Evolutionary conservation across 2,797 vertebrate species (phyloP).

Genomic region (Microchirus variegatus): DNA sequence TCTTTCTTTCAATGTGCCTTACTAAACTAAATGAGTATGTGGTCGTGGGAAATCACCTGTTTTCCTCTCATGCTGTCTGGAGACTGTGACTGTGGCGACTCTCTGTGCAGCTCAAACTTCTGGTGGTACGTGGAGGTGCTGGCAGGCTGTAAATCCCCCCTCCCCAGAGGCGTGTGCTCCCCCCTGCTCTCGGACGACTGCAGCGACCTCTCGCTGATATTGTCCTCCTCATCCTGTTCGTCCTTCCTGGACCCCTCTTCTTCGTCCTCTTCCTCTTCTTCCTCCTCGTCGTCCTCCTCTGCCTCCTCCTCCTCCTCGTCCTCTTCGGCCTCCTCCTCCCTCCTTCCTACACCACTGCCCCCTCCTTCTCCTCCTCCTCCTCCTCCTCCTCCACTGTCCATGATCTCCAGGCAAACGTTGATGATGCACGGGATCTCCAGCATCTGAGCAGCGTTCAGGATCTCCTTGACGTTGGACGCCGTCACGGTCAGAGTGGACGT

Average conservation of each 20-base stretch:
- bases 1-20: not conserved
- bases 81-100: constrained; percentile 77
- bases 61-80: constrained; percentile 70
- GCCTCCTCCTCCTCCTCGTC: constrained; percentile 86
- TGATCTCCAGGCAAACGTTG: constrained; percentile 96
- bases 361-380: constrained; percentile 79
- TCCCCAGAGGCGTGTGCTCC: constrained; percentile 64
- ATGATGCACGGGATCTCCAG: constrained; percentile 97
- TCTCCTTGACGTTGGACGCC: constrained; percentile 92
- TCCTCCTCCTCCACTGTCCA: constrained; percentile 86
- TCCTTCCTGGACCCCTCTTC: constrained; percentile 72
- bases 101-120: constrained; percentile 56
- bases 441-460: constrained; percentile 93
- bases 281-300: constrained; percentile 87
- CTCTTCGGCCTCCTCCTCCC: constrained; percentile 83
- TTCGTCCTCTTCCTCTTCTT: constrained; percentile 80
- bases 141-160: constrained; percentile 79
- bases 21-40: not conserved
- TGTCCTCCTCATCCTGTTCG: constrained; percentile 81
- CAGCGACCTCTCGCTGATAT: constrained; percentile 84
- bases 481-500: constrained; percentile 98
- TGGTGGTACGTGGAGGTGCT: constrained; percentile 83
- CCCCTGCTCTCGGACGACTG: constrained; percentile 83
- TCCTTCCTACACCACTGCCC: constrained; percentile 76
- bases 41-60: constrained; percentile 54